phyloP scores from a whole-genome alignment of 1,140 invertebrate species.

The Drosophila pseudoananassae region DNA sequence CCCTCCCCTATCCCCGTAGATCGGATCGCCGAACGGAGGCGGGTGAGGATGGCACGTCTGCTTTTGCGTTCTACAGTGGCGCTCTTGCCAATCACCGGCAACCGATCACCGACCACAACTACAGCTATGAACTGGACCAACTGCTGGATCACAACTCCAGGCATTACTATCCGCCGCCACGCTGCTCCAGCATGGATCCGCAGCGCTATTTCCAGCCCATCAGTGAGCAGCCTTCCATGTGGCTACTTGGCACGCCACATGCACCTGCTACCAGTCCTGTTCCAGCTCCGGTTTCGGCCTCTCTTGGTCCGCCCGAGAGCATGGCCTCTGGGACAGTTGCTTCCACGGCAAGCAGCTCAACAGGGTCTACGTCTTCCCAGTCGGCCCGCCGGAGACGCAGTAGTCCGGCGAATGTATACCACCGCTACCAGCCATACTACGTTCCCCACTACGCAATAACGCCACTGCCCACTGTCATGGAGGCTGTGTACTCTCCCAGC shows the following conservation, averaged over 20 bases:
- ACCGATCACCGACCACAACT: slow-evolving; percentile 65
- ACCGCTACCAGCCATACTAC: slow-evolving; percentile 66
- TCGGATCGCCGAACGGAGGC: slow-evolving; percentile 29
- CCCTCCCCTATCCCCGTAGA: slow-evolving; percentile 20
- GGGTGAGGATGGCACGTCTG: slow-evolving; percentile 49
- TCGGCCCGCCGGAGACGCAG: slow-evolving; percentile 35
- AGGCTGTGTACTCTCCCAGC: slow-evolving; percentile 34
- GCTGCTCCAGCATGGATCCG: slow-evolving; percentile 61
- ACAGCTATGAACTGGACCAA: slow-evolving; percentile 58
- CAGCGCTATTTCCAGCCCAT: slow-evolving; percentile 69
- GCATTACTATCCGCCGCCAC: slow-evolving; percentile 35
- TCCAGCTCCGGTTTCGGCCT: slow-evolving; percentile 12
- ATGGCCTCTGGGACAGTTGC: slow-evolving; percentile 1
- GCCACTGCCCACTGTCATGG: slow-evolving; percentile 49
- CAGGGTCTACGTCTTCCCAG: slow-evolving; percentile 10
- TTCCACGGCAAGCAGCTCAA: slow-evolving; percentile 14
- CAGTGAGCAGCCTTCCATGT: slow-evolving; percentile 50
- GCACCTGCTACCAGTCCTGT: slow-evolving; percentile 19
- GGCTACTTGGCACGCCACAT: slow-evolving; percentile 42
- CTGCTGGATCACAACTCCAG: slow-evolving; percentile 32
- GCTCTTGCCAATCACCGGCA: slow-evolving; percentile 58
- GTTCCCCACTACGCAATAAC: slow-evolving; percentile 66
- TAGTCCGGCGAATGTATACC: slow-evolving; percentile 58
- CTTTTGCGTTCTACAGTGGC: slow-evolving; percentile 68
- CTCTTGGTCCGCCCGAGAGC: slow-evolving; percentile 8